Conservation (phyloP, 2,888 invertebrate genomes). For the Notodonta ziczac region DNA sequence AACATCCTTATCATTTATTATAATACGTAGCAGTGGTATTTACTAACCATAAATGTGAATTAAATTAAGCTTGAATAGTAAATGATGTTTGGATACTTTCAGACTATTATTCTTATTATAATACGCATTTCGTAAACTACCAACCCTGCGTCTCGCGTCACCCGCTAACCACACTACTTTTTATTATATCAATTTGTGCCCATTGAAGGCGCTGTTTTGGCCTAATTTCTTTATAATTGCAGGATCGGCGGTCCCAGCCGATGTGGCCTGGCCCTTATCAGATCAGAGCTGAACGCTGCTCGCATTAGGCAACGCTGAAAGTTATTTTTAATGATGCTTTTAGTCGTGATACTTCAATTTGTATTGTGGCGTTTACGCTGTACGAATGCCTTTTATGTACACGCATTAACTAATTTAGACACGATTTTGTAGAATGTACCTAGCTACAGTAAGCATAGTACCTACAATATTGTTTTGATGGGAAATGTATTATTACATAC, state of each 20-base stretch:
- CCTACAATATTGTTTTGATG: neutral
- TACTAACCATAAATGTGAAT: too few relatives aligned
- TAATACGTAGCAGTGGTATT: too few relatives aligned
- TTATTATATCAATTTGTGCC: constrained; percentile 84
- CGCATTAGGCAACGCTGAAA: constrained; percentile 66
- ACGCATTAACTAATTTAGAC: constrained; percentile 2
- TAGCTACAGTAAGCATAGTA: neutral
- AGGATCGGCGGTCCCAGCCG: constrained; percentile 66
- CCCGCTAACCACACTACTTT: constrained; percentile 69
- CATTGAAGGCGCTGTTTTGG: constrained; percentile 80
- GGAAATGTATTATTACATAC: too few relatives aligned
- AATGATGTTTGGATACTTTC: too few relatives aligned
- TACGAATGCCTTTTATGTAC: constrained; percentile 5
- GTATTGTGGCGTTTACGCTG: constrained; percentile 11
- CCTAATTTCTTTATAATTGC: constrained; percentile 83
- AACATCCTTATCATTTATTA: too few relatives aligned
- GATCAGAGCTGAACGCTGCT: constrained; percentile 53
- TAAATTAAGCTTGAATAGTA: too few relatives aligned
- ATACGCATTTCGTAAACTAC: too few relatives aligned
- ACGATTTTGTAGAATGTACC: neutral
- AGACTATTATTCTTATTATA: too few relatives aligned
- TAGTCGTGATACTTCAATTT: constrained; percentile 51
- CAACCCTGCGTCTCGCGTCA: constrained; percentile 50
- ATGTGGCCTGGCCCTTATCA: constrained; percentile 72
- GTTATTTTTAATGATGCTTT: constrained; percentile 57